Percentiles rank a stretch among this genome's conserved stretches.
These are phyloP conservation scores for Megamerina dolium DNA, from an alignment of 2,888 invertebrate genomes.

Conservation along the genomic window DNA sequence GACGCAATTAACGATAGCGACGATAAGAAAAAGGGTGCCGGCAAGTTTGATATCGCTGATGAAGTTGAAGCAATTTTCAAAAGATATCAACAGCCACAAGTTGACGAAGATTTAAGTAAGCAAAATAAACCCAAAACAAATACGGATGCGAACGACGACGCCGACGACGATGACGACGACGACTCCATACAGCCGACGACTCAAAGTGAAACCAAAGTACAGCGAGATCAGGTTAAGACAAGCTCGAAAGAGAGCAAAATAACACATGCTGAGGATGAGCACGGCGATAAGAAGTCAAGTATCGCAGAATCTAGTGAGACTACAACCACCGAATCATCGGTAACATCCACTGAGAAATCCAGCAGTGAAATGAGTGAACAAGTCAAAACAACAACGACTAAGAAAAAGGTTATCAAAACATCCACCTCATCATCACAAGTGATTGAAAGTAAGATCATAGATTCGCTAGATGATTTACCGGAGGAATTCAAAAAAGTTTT, in stretches of 20 bases:
- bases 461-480: slow-evolving; percentile 17
- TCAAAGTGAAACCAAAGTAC: neutral
- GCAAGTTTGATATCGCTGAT: neutral
- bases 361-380: neutral
- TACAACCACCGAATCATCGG: slow-evolving; percentile 2
- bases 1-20: slow-evolving; percentile 6
- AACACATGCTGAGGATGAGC: neutral
- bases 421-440: slow-evolving; percentile 23
- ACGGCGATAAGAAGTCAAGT: neutral
- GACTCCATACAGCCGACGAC: slow-evolving; percentile 21
- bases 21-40: slow-evolving; percentile 3
- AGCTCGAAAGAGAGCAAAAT: neutral
- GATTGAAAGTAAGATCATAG: slow-evolving; percentile 21
- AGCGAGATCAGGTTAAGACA: neutral
- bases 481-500: slow-evolving; percentile 20
- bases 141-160: neutral
- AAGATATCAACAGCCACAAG: neutral
- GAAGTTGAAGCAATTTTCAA: neutral
- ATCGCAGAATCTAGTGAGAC: slow-evolving; percentile 6
- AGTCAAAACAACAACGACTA: slow-evolving; percentile 1
- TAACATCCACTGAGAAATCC: slow-evolving; percentile 2
- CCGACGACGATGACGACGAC: neutral
- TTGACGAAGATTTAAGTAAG: neutral
- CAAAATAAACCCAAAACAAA: neutral
- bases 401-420: slow-evolving; percentile 19